Percentiles rank a stretch among this genome's conserved stretches.
Conservation (phyloP, 2,113 vertebrate genomes). For the Pyrgilauda ruficollis region DNA sequence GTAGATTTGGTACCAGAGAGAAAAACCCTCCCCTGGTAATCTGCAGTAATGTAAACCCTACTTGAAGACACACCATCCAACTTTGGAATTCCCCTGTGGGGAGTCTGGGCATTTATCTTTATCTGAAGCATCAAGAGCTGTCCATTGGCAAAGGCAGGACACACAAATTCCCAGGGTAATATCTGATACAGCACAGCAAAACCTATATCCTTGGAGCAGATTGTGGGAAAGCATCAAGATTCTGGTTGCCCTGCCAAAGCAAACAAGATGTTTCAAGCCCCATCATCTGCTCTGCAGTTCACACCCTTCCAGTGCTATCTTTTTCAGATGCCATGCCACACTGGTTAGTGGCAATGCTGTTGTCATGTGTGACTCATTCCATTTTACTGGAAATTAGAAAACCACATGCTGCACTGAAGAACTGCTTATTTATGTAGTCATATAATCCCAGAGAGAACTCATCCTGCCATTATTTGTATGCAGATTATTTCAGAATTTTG, state of each 20-base stretch:
- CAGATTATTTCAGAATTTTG: conserved; percentile 6
- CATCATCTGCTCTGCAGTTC: conserved; percentile 62
- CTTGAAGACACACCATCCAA: conserved; percentile 20
- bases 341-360: conserved; percentile 51
- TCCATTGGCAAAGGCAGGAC: conserved; percentile 39
- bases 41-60: conserved; percentile 5
- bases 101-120: conserved; percentile 12
- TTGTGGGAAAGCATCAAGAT: conserved; percentile 54
- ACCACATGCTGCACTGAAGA: conserved; percentile 46
- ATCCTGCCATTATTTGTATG: conserved; percentile 34
- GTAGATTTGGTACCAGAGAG: not conserved
- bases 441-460: not conserved
- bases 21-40: conserved; percentile 12
- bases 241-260: conserved; percentile 54
- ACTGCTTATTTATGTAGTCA: conserved; percentile 44
- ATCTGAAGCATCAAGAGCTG: conserved; percentile 26
- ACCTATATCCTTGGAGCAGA: conserved; percentile 54
- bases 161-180: conserved; percentile 24
- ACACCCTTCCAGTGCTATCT: conserved; percentile 57
- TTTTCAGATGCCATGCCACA: conserved; percentile 56
- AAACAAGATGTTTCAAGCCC: conserved; percentile 60
- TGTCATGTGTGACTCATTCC: conserved; percentile 62
- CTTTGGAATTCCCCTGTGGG: conserved; percentile 52
- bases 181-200: conserved; percentile 29
- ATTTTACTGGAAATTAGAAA: conserved; percentile 65